Conservation (phyloP, 1,140 invertebrate genomes). For the Eciton burchellii region DNA sequence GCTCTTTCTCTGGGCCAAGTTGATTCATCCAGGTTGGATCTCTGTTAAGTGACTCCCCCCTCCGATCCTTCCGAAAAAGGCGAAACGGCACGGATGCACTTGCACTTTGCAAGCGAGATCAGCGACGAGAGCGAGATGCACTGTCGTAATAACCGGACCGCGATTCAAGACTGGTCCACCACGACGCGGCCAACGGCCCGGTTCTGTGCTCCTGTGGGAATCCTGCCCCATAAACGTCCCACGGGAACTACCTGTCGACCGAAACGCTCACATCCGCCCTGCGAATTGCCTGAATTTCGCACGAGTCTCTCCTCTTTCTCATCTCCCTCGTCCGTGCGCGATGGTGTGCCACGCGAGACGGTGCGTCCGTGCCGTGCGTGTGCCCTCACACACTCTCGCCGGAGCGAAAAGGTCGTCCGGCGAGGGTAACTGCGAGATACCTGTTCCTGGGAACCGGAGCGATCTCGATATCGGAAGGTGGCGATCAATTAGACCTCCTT, state of each 20-base stretch:
- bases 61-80: not conserved
- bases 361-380: constrained; percentile 13
- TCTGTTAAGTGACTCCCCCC: not conserved
- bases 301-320: constrained; percentile 73
- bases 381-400: constrained; percentile 60
- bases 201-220: constrained; percentile 77
- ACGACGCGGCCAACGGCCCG: constrained; percentile 41
- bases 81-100: constrained; percentile 7
- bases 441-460: constrained; percentile 77
- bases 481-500: constrained; percentile 65
- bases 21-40: not conserved
- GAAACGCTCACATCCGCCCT: constrained; percentile 64
- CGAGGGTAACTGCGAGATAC: constrained; percentile 68
- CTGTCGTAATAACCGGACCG: constrained; percentile 54
- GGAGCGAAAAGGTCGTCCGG: constrained; percentile 65
- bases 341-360: not conserved
- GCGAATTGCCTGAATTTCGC: constrained; percentile 76
- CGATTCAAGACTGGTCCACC: constrained; percentile 30
- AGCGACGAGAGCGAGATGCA: constrained; percentile 49
- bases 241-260: constrained; percentile 81
- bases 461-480: constrained; percentile 58
- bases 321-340: constrained; percentile 35
- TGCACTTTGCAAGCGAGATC: constrained; percentile 44
- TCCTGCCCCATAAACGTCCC: constrained; percentile 73
- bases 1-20: too few relatives aligned